Conservation (phyloP, 2,113 vertebrate genomes). For the Urocolius indicus region DNA sequence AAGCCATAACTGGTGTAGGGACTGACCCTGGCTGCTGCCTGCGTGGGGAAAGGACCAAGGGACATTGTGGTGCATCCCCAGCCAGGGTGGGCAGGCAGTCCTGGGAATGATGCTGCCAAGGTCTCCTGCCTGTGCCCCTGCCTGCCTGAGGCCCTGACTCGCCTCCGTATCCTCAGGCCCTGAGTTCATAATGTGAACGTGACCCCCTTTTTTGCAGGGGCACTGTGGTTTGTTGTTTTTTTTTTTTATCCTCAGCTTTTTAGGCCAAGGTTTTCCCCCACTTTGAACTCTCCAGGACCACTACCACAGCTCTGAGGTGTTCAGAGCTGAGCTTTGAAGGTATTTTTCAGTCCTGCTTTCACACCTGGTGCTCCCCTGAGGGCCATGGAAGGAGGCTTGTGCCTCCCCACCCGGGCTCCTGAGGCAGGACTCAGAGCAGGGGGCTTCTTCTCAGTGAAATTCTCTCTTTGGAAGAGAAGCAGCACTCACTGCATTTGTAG, state of each 20-base stretch:
- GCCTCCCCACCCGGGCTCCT: background rate
- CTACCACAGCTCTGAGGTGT: background rate
- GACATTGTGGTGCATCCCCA: background rate
- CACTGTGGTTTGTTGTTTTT: too few species aligned
- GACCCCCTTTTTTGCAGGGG: constrained; percentile 40
- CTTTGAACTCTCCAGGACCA: background rate
- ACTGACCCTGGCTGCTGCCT: background rate
- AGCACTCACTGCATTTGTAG: fast-evolving
- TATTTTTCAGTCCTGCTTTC: background rate
- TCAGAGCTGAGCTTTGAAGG: background rate
- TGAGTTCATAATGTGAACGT: constrained; percentile 67
- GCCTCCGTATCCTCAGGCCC: fast-evolving
- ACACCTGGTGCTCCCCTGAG: background rate
- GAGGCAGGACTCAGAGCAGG: background rate
- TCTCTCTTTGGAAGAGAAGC: background rate
- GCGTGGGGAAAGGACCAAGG: background rate
- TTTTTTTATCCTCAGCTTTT: background rate
- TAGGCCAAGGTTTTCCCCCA: background rate
- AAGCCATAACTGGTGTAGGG: background rate
- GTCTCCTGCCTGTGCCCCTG: background rate
- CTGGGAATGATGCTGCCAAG: background rate
- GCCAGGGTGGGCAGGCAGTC: background rate
- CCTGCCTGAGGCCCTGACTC: fast-evolving
- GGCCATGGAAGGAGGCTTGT: background rate
- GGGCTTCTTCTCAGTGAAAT: background rate